Conservation (phyloP, 2,888 invertebrate genomes). For the Macrophya alboannulata region DNA sequence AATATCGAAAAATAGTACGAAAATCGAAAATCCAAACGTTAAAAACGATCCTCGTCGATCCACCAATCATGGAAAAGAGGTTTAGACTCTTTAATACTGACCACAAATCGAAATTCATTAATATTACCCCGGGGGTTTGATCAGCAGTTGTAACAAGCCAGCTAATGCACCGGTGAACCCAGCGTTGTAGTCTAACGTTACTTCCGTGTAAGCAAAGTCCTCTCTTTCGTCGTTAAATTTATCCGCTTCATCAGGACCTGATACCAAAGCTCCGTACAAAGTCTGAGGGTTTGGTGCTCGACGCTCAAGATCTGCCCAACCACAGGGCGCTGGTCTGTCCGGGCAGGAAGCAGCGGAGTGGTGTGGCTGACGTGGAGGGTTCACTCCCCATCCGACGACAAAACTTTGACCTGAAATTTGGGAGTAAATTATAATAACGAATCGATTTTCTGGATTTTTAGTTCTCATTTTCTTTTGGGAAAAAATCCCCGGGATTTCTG, state of each 20-base stretch:
- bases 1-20: not conserved
- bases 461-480: no score
- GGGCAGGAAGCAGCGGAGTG: conserved; percentile 83
- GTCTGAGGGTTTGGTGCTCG: conserved; percentile 81
- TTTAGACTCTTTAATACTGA: not conserved
- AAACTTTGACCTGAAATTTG: conserved; percentile 80
- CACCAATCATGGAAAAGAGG: not conserved
- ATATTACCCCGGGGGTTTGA: conserved; percentile 59
- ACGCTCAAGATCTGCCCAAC: conserved; percentile 80
- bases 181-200: conserved; percentile 83
- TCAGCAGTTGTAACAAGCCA: conserved; percentile 78
- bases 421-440: not conserved
- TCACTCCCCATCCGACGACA: conserved; percentile 82
- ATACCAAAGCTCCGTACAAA: conserved; percentile 82
- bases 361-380: conserved; percentile 82
- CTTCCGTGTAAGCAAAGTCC: conserved; percentile 82
- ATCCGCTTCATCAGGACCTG: conserved; percentile 82
- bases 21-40: no score
- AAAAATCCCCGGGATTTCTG: no score
- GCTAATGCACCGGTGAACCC: conserved; percentile 82
- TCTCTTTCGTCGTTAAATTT: conserved; percentile 81
- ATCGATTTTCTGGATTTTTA: not conserved
- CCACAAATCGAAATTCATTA: conserved; percentile 18
- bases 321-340: conserved; percentile 80
- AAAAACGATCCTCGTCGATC: not conserved